Evolutionary conservation across 37 sponge, comb jelly and placozoan species (phyloP).

Genomic region (Bolinopsis microptera): DNA sequence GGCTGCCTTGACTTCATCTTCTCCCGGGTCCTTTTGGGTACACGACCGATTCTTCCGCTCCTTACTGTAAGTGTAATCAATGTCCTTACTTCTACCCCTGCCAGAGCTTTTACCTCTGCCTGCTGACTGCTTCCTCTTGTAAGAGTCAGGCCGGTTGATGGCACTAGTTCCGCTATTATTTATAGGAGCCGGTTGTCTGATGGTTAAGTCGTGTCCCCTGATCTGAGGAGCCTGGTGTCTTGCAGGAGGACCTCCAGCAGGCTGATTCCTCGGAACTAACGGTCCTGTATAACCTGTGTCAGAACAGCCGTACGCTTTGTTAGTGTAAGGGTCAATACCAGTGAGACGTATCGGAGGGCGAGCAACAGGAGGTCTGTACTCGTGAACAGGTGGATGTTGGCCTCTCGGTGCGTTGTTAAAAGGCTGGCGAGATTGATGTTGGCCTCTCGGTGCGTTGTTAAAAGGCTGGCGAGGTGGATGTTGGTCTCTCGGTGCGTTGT

Average conservation of each 20-base stretch:
- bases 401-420: background rate
- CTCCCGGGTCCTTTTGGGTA: background rate
- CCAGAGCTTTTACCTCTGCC: background rate
- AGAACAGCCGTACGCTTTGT: constrained; percentile 50
- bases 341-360: background rate
- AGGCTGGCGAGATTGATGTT: background rate
- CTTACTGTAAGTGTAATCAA: background rate
- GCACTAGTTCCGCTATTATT: background rate
- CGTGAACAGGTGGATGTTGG: background rate
- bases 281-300: constrained; percentile 1
- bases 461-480: background rate
- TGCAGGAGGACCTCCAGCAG: background rate
- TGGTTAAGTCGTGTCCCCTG: background rate
- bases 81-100: background rate
- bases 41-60: background rate
- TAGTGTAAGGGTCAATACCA: constrained; percentile 59
- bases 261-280: background rate
- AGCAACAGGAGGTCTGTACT: constrained; percentile 4
- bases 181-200: background rate
- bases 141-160: background rate
- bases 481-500: background rate
- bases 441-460: background rate
- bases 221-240: background rate
- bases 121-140: background rate
- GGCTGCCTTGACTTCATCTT: constrained; percentile 14